Conservation (phyloP, 2,888 invertebrate genomes). For the Hirtodrosophila alboralis region DNA sequence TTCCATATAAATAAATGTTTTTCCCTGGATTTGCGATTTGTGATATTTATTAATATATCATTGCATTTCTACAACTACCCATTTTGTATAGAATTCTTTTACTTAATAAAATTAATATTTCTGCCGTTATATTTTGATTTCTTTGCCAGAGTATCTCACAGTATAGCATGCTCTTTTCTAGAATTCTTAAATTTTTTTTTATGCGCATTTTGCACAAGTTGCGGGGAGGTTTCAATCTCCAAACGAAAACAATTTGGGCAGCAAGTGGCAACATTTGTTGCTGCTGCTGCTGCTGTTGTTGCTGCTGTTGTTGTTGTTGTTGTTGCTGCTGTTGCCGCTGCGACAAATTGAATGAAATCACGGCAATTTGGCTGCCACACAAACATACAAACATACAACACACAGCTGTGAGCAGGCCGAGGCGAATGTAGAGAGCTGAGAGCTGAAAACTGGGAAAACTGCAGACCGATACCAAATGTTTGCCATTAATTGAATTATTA, state of each 20-base stretch:
- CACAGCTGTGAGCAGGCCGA: constrained; percentile 69
- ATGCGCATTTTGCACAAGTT: constrained; percentile 69
- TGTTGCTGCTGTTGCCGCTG: constrained; percentile 67
- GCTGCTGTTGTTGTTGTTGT: constrained; percentile 27
- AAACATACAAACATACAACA: constrained; percentile 51
- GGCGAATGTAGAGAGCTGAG: background rate
- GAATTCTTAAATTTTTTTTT: constrained; percentile 40
- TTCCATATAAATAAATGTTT: too few species aligned
- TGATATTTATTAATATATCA: too few species aligned
- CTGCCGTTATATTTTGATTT: too few species aligned
- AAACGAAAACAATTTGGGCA: constrained; percentile 80
- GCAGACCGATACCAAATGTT: constrained; percentile 29
- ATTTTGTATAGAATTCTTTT: too few species aligned
- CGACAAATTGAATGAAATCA: constrained; percentile 82
- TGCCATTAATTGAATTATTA: constrained; percentile 60
- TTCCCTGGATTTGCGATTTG: too few species aligned
- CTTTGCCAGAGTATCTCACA: too few species aligned
- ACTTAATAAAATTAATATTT: too few species aligned
- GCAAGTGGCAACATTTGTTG: constrained; percentile 81
- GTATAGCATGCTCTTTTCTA: too few species aligned
- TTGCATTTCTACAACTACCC: too few species aligned
- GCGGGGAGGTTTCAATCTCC: constrained; percentile 44
- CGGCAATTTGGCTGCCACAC: constrained; percentile 78
- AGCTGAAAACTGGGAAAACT: constrained; percentile 3
- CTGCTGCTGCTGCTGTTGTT: constrained; percentile 50